phyloP scores from a whole-genome alignment of 2,797 vertebrate species.

The Otus scops region DNA sequence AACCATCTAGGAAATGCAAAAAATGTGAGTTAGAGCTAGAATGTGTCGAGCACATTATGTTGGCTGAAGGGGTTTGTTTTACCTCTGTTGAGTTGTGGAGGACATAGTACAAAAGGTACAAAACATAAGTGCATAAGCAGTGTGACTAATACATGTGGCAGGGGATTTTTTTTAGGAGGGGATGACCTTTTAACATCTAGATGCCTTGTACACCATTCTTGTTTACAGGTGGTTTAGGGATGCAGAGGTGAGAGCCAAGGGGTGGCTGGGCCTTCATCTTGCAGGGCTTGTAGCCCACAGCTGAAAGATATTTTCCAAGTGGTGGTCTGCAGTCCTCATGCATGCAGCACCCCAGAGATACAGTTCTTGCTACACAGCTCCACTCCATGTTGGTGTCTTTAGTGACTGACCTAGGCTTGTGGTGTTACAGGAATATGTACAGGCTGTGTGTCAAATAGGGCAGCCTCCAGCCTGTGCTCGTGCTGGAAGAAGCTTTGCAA shows the following conservation, averaged over 20 bases:
- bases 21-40: neutral
- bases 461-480: neutral
- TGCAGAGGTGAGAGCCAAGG: neutral
- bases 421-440: neutral
- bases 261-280: neutral
- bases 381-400: accelerated
- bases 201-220: neutral
- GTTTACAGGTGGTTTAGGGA: neutral
- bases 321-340: neutral
- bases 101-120: neutral
- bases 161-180: neutral
- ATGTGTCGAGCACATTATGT: neutral
- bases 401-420: neutral
- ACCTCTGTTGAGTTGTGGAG: neutral
- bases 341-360: neutral
- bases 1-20: neutral
- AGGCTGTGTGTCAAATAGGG: neutral
- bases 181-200: neutral
- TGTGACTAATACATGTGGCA: neutral
- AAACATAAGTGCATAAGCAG: neutral
- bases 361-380: neutral
- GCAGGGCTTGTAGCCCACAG: neutral
- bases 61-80: neutral
- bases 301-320: neutral
- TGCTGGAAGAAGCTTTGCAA: neutral